These are phyloP conservation scores for Cryptotermes secundus DNA, from an alignment of 1,140 invertebrate genomes.

Conservation along the genomic window DNA sequence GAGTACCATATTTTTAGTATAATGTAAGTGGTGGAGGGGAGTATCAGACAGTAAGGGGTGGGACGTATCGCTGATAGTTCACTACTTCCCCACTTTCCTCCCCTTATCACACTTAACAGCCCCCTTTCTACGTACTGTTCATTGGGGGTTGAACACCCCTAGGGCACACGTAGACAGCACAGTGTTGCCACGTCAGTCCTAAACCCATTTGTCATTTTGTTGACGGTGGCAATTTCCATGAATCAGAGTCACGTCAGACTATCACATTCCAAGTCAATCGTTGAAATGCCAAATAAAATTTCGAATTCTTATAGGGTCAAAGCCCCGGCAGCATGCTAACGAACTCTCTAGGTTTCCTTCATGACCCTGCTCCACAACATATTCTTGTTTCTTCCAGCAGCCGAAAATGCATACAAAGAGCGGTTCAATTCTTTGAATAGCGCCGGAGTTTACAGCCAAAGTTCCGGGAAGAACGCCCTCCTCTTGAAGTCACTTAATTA, in stretches of 20 bases:
- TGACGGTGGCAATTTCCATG: background rate
- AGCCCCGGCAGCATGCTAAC: too few relatives aligned
- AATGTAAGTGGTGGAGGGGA: background rate
- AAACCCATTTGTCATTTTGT: slow-evolving; percentile 3
- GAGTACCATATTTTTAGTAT: background rate
- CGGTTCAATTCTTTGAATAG: too few relatives aligned
- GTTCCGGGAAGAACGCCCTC: too few relatives aligned
- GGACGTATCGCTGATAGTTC: background rate
- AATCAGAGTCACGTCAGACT: background rate
- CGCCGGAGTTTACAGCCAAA: too few relatives aligned
- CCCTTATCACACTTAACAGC: background rate
- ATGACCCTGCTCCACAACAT: too few relatives aligned
- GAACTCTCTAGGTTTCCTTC: too few relatives aligned
- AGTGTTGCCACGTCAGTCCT: background rate
- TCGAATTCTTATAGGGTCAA: too few relatives aligned
- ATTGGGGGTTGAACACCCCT: background rate
- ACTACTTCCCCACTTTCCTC: background rate
- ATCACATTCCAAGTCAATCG: too few relatives aligned
- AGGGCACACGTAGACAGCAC: background rate
- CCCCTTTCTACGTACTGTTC: background rate
- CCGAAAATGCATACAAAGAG: too few relatives aligned
- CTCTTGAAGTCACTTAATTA: too few relatives aligned
- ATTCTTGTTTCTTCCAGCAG: too few relatives aligned
- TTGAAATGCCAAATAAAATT: too few relatives aligned
- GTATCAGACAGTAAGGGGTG: background rate